Conservation (phyloP, 2,888 invertebrate species). For the Mimachlamys varia region DNA sequence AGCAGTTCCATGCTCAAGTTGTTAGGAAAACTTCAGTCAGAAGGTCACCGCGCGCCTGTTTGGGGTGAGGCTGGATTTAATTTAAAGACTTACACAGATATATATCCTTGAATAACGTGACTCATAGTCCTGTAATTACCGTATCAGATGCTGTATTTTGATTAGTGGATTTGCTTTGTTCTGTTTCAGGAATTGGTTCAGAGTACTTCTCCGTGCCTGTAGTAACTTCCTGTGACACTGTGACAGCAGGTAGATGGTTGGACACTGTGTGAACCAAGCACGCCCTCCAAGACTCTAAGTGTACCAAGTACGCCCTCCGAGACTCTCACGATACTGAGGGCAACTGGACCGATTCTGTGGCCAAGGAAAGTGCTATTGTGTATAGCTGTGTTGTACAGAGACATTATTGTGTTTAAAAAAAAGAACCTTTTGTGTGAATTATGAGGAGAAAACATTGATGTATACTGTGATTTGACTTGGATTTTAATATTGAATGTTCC, state of each 20-base stretch:
- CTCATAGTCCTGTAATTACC: background rate
- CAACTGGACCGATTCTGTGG: background rate
- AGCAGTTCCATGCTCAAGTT: background rate
- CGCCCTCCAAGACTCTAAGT: background rate
- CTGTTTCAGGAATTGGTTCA: background rate
- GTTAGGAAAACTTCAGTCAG: background rate
- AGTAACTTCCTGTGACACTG: background rate
- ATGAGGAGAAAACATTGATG: background rate
- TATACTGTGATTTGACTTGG: conserved; percentile 32
- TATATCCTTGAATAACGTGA: background rate
- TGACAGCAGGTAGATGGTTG: background rate
- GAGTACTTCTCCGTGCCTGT: background rate
- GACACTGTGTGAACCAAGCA: background rate
- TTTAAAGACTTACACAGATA: background rate
- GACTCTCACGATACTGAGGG: background rate
- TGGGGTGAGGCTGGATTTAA: background rate
- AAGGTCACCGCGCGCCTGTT: background rate
- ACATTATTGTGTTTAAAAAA: too few relatives aligned
- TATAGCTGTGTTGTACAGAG: too few relatives aligned
- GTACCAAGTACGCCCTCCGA: background rate
- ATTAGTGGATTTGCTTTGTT: background rate
- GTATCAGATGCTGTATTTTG: background rate
- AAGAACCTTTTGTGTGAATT: too few relatives aligned
- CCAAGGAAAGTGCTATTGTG: background rate
- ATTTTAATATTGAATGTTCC: background rate